phyloP scores from a whole-genome alignment of 2,113 vertebrate species.

The Petroica traversi region DNA sequence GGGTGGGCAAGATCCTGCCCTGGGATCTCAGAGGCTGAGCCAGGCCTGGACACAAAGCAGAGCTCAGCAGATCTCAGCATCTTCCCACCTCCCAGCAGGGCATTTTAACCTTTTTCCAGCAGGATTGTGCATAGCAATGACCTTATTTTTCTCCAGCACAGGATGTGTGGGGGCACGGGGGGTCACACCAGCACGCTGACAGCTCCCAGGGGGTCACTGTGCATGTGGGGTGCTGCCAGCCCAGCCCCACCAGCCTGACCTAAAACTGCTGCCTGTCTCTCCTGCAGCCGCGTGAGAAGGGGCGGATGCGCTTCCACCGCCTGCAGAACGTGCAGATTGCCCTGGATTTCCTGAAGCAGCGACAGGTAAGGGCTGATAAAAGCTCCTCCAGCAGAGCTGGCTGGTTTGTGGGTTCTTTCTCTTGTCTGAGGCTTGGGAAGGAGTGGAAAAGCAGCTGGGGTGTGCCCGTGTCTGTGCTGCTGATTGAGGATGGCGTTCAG shows the following conservation, averaged over 20 bases:
- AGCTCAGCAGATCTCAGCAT: neutral
- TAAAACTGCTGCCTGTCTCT: neutral
- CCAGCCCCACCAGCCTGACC: neutral
- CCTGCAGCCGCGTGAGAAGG: slow-evolving; percentile 82
- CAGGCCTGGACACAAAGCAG: neutral
- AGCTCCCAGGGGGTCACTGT: neutral
- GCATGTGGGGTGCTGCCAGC: neutral
- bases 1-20: neutral
- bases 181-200: neutral
- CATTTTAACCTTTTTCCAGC: neutral
- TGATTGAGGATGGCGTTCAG: rapidly evolving
- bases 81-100: neutral
- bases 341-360: slow-evolving; percentile 82
- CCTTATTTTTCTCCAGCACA: neutral
- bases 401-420: neutral
- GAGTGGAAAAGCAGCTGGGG: rapidly evolving
- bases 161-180: neutral
- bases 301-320: slow-evolving; percentile 83
- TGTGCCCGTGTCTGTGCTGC: rapidly evolving
- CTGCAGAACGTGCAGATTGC: slow-evolving; percentile 86
- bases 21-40: neutral
- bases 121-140: rapidly evolving
- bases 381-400: neutral
- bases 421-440: neutral
- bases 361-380: slow-evolving; percentile 69